Evolutionary conservation across 2,888 invertebrate species (phyloP).

Genomic region (Scaptomyza cyrtandrae): DNA sequence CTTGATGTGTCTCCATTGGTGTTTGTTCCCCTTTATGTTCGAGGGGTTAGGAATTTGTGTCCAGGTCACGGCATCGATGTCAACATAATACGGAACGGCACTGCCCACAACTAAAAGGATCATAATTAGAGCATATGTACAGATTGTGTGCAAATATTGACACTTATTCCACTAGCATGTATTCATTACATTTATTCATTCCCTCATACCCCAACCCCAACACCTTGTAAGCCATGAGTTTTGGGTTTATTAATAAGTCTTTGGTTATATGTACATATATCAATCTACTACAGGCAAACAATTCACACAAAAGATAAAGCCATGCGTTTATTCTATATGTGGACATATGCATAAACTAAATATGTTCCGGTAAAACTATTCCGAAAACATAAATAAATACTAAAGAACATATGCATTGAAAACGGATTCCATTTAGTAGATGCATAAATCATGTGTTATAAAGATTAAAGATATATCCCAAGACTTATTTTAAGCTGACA

Average conservation of each 20-base stretch:
- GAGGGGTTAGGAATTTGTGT: slow-evolving; percentile 20
- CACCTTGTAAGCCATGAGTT: slow-evolving; percentile 25
- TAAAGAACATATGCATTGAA: slow-evolving; percentile 30
- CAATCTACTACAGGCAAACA: slow-evolving; percentile 66
- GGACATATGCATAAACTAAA: slow-evolving; percentile 15
- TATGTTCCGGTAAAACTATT: slow-evolving; percentile 14
- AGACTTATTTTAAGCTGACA: too few relatives aligned
- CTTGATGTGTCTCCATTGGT: slow-evolving; percentile 44
- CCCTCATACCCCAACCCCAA: too few relatives aligned
- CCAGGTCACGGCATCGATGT: slow-evolving; percentile 58
- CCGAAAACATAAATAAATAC: slow-evolving; percentile 6
- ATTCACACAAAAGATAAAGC: slow-evolving; percentile 22
- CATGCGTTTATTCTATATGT: slow-evolving; percentile 37
- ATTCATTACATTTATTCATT: not conserved
- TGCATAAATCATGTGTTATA: not conserved
- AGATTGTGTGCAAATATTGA: slow-evolving; percentile 77
- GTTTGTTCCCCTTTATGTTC: slow-evolving; percentile 9
- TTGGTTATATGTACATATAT: slow-evolving; percentile 52
- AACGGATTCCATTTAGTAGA: not conserved
- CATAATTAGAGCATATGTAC: slow-evolving; percentile 83
- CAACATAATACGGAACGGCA: slow-evolving; percentile 62
- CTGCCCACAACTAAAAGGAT: slow-evolving; percentile 72
- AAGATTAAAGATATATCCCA: too few relatives aligned
- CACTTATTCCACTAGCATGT: slow-evolving; percentile 26
- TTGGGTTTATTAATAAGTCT: slow-evolving; percentile 74